Evolutionary conservation across 2,888 invertebrate species (phyloP).

Genomic region (Nymphalis urticae): DNA sequence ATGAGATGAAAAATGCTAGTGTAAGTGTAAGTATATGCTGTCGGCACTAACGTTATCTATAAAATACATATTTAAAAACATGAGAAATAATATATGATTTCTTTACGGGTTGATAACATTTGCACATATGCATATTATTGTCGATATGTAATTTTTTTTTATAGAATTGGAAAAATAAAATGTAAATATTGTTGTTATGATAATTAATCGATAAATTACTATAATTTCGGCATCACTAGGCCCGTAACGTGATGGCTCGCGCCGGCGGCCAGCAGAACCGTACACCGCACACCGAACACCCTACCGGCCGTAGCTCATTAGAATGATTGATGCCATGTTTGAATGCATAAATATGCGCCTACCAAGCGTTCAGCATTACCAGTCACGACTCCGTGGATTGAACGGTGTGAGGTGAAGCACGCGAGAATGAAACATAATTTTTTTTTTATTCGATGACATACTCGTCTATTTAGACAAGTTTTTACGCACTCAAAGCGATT

Average conservation of each 20-base stretch:
- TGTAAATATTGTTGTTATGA: background rate
- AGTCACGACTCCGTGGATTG: constrained; percentile 61
- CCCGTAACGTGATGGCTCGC: constrained; percentile 53
- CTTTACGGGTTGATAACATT: no score
- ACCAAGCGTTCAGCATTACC: constrained; percentile 53
- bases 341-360: constrained; percentile 72
- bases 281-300: constrained; percentile 44
- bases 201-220: constrained; percentile 23
- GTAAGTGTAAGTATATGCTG: no score
- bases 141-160: background rate
- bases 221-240: constrained; percentile 48
- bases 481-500: background rate
- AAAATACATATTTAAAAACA: no score
- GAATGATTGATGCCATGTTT: constrained; percentile 78
- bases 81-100: no score
- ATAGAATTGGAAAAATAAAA: background rate
- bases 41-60: no score
- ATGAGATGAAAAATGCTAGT: no score
- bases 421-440: constrained; percentile 19
- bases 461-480: background rate
- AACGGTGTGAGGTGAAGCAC: constrained; percentile 47
- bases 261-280: constrained; percentile 45
- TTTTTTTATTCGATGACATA: constrained; percentile 17
- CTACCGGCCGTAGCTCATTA: constrained; percentile 69
- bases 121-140: background rate